Evolutionary conservation across 1,140 invertebrate genomes (phyloP).

Genomic region (Danaus plexippus): DNA sequence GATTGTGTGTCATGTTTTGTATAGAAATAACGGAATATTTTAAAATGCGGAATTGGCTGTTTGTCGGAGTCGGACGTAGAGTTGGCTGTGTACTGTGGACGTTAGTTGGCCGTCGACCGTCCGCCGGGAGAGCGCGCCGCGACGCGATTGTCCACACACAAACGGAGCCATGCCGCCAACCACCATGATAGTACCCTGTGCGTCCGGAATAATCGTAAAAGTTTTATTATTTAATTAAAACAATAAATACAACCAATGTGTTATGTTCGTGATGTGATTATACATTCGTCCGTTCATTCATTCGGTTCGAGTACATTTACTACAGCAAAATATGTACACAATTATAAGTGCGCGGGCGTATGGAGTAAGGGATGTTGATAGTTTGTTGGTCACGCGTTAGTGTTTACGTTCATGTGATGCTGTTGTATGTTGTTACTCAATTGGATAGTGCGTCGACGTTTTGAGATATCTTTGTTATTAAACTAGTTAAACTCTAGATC

Average conservation of each 20-base stretch:
- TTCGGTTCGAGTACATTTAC: constrained; percentile 22
- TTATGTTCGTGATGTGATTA: not conserved
- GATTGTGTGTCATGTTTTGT: constrained; percentile 41
- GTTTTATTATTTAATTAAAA: constrained; percentile 28
- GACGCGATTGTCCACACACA: constrained; percentile 35
- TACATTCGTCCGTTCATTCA: not conserved
- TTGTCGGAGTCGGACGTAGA: constrained; percentile 36
- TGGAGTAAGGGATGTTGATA: constrained; percentile 26
- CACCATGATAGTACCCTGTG: constrained; percentile 66
- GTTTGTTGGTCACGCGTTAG: constrained; percentile 51
- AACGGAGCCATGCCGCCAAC: constrained; percentile 62
- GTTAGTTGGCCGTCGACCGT: constrained; percentile 61
- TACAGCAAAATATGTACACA: constrained; percentile 21
- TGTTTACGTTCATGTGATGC: constrained; percentile 62
- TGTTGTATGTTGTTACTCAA: constrained; percentile 52
- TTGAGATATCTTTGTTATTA: constrained; percentile 5
- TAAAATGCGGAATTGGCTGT: constrained; percentile 66
- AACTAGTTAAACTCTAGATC: too few species aligned
- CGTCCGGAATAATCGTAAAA: constrained; percentile 43
- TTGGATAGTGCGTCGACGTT: constrained; percentile 48
- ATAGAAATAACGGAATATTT: constrained; percentile 62
- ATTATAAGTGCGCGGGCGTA: constrained; percentile 16
- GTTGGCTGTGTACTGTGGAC: constrained; percentile 24
- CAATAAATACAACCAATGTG: constrained; percentile 4
- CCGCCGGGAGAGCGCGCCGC: constrained; percentile 50